Evolutionary conservation across 2,113 vertebrate species (phyloP).

Genomic region (Brachypteracias leptosomus): DNA sequence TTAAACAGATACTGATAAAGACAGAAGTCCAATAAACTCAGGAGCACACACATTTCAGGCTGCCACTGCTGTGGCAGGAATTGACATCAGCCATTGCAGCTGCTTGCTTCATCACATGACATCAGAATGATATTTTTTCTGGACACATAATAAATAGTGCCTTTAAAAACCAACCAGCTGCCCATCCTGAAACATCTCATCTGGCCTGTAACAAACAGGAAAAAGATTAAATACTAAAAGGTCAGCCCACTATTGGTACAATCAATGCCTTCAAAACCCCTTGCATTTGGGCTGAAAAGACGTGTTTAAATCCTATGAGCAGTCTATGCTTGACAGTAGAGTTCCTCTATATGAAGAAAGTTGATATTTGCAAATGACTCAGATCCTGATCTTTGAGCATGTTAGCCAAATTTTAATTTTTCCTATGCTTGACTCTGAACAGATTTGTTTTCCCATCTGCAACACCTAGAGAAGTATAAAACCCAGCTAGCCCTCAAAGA

Average conservation of each 20-base stretch:
- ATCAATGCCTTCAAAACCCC: background rate
- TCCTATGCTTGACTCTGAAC: background rate
- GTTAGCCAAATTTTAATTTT: background rate
- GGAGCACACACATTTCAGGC: accelerated
- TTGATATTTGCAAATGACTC: background rate
- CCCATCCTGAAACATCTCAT: background rate
- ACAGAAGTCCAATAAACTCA: background rate
- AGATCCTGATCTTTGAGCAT: background rate
- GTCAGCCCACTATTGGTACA: background rate
- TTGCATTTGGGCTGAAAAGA: background rate
- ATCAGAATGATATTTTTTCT: background rate
- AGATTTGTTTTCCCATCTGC: background rate
- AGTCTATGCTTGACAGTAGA: background rate
- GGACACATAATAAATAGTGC: background rate
- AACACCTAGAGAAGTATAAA: background rate
- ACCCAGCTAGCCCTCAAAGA: background rate
- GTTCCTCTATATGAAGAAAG: background rate
- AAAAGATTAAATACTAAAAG: background rate
- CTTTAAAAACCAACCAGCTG: background rate
- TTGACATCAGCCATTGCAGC: background rate
- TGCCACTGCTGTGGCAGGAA: background rate
- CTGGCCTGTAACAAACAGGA: background rate
- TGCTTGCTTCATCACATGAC: background rate
- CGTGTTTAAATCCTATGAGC: background rate
- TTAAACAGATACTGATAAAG: background rate